Evolutionary conservation across 2,888 invertebrate genomes (phyloP).

Genomic region (Phania funesta): DNA sequence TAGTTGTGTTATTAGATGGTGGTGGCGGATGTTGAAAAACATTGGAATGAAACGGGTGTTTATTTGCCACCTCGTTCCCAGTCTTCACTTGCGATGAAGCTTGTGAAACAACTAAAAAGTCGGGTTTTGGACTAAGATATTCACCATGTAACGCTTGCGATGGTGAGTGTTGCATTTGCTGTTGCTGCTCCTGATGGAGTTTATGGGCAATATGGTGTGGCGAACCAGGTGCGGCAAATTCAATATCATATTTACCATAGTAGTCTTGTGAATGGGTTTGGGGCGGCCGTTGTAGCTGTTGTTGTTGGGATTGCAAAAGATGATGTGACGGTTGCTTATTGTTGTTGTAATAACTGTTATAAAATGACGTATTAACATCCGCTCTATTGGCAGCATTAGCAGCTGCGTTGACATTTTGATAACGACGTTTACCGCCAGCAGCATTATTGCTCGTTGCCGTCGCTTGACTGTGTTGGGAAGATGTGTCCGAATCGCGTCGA

Average conservation of each 20-base stretch:
- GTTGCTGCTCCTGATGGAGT: slow-evolving; percentile 70
- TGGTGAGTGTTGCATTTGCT: slow-evolving; percentile 70
- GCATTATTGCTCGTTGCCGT: slow-evolving; percentile 70
- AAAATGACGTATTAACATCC: slow-evolving; percentile 37
- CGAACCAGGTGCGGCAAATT: slow-evolving; percentile 70
- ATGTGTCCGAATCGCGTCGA: slow-evolving; percentile 73
- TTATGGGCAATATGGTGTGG: slow-evolving; percentile 68
- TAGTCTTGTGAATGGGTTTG: slow-evolving; percentile 74
- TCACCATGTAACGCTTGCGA: slow-evolving; percentile 71
- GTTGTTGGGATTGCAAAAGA: slow-evolving; percentile 69
- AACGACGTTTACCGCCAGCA: slow-evolving; percentile 73
- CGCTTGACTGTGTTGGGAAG: slow-evolving; percentile 71
- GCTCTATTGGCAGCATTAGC: slow-evolving; percentile 60
- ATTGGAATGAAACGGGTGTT: slow-evolving; percentile 70
- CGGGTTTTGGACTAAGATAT: slow-evolving; percentile 76
- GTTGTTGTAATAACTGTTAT: slow-evolving; percentile 47
- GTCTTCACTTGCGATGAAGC: slow-evolving; percentile 66
- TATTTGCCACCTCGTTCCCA: slow-evolving; percentile 69
- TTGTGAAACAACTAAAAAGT: slow-evolving; percentile 63
- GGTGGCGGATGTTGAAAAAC: slow-evolving; percentile 74
- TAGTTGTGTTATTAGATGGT: slow-evolving; percentile 66
- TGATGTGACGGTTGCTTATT: slow-evolving; percentile 69
- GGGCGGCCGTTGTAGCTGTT: slow-evolving; percentile 67
- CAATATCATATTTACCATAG: slow-evolving; percentile 80
- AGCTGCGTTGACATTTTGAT: slow-evolving; percentile 69